phyloP scores from a whole-genome alignment of 2,888 invertebrate genomes.

The Lucinisca nassula region DNA sequence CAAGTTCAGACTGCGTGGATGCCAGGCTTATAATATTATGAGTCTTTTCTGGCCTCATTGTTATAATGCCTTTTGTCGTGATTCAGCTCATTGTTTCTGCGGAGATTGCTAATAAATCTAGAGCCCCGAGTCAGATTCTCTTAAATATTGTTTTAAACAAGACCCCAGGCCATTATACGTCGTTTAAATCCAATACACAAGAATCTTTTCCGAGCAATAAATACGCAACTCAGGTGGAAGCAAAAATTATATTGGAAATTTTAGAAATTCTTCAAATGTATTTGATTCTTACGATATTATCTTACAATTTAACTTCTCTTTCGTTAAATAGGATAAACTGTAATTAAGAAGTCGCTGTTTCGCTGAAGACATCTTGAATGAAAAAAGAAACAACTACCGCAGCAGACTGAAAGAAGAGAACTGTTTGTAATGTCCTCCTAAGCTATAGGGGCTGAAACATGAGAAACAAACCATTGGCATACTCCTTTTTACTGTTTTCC shows the following conservation, averaged over 20 bases:
- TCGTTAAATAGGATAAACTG: background rate
- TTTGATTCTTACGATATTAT: background rate
- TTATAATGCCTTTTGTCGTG: too few relatives aligned
- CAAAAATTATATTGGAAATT: background rate
- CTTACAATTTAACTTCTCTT: background rate
- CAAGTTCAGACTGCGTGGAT: too few relatives aligned
- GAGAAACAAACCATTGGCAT: too few relatives aligned
- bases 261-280: background rate
- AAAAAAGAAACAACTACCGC: background rate
- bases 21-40: too few relatives aligned
- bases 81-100: background rate
- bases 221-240: slow-evolving; percentile 1
- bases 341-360: background rate
- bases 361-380: background rate
- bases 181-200: background rate
- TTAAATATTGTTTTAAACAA: background rate
- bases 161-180: background rate
- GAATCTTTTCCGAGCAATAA: background rate
- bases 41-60: too few relatives aligned
- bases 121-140: background rate
- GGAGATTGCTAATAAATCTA: background rate
- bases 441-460: too few relatives aligned
- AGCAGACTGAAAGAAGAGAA: background rate
- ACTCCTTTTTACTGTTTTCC: too few relatives aligned
- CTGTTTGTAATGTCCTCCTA: background rate